phyloP scores from a whole-genome alignment of 2,888 invertebrate species.

The Rotaria socialis region DNA sequence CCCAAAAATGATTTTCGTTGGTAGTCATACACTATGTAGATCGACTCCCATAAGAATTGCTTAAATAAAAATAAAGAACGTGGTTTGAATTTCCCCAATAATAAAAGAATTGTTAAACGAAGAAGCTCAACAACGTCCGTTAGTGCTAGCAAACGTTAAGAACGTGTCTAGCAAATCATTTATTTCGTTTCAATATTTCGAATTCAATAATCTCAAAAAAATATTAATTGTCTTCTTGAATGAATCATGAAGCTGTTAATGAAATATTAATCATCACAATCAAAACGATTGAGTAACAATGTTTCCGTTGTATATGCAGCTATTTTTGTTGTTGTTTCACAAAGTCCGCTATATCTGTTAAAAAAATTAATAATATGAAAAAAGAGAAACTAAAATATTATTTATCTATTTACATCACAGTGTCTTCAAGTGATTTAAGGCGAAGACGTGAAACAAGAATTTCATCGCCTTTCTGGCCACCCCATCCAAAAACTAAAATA shows the following conservation, averaged over 20 bases:
- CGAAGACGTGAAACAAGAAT: background rate
- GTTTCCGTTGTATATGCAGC: background rate
- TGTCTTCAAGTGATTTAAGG: background rate
- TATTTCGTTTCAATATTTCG: too few relatives aligned
- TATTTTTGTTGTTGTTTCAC: background rate
- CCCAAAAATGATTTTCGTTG: too few relatives aligned
- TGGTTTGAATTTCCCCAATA: too few relatives aligned
- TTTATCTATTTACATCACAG: background rate
- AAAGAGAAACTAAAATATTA: background rate
- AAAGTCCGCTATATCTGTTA: background rate
- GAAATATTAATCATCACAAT: background rate
- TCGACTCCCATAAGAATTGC: too few relatives aligned
- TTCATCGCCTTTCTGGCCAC: background rate
- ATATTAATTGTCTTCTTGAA: background rate
- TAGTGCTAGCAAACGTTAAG: too few relatives aligned
- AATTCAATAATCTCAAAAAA: background rate
- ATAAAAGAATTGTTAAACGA: too few relatives aligned
- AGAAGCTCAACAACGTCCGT: too few relatives aligned
- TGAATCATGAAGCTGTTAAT: background rate
- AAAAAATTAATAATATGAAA: background rate
- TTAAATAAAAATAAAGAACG: too few relatives aligned
- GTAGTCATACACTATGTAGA: too few relatives aligned
- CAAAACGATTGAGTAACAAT: background rate
- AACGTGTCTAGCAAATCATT: too few relatives aligned
- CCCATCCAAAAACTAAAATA: conserved; percentile 6